phyloP scores from a whole-genome alignment of 2,797 vertebrate species.

The Pristis pectinata region DNA sequence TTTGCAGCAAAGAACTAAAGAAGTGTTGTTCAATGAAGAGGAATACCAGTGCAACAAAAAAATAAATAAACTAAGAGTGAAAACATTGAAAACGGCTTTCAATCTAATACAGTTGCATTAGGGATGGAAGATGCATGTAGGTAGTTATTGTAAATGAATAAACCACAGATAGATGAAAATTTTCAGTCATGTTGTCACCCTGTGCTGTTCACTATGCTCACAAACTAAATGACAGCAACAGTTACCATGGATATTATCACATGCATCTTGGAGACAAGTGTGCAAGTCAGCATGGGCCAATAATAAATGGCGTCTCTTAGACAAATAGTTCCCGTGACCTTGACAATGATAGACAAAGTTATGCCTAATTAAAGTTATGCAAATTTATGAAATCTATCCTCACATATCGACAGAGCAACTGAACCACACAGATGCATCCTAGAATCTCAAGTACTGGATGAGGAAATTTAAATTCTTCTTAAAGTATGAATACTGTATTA shows the following conservation, averaged over 20 bases:
- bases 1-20: neutral
- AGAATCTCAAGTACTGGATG: neutral
- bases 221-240: neutral
- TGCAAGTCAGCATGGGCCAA: neutral
- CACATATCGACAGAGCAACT: neutral
- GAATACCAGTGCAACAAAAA: neutral
- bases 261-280: neutral
- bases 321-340: neutral
- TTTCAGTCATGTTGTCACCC: neutral
- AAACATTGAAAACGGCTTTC: neutral
- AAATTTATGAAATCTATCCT: neutral
- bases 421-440: neutral
- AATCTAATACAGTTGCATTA: neutral
- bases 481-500: neutral
- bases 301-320: neutral
- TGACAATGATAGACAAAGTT: too few relatives aligned
- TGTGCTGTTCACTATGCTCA: neutral
- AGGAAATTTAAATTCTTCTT: neutral
- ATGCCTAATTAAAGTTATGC: too few relatives aligned
- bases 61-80: neutral
- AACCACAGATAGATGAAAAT: neutral
- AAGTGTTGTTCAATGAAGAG: neutral
- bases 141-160: neutral
- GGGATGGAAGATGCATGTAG: neutral
- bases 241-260: neutral